Evolutionary conservation across 2,888 invertebrate genomes (phyloP), one percentile per base, ranked within the genome.

Genomic region (Tholera decimalis): DNA sequence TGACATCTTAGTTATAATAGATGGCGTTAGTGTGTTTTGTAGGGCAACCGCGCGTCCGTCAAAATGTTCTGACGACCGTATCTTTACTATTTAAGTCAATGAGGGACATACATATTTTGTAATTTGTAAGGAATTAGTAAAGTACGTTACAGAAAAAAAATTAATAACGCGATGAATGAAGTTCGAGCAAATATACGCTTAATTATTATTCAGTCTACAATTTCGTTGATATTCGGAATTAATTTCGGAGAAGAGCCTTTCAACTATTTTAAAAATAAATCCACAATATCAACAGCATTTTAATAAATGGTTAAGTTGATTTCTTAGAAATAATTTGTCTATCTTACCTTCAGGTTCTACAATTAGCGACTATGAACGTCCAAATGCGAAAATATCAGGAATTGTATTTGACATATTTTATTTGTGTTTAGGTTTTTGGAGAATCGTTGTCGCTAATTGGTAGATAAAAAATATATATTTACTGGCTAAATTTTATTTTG

Each of bases 391-490:
- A n/a, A 39, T 39, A 13, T 18, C 20, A 20, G 1, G 4, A 4
- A 41, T 41, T 41, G 13, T 13, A 5, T 37, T 37, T 18, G n/a
- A 28, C 7, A 5, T 4, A 9, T 3, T 44, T 9, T 24, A n/a
- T 15, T n/a, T 18, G 11, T 6, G 18, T 13, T 47, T 26, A 0
- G 7, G n/a, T 3, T 26, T 46, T 46, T 26, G n/a, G 20, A 44
- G 15, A 26, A 46, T 9, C n/a, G 1, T 46, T 18, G 46, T 9
- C 24, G 9, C 26, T 30, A 26, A 44, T 11, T 35, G 13, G n/a
- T n/a, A n/a, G n/a, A n/a, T n/a, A 33, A 39, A 49, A 57, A 49
- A 18, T 6, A 60, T 20, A 9, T 54, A 62, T 68, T 50, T 41
- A 46, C 41, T 76, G 15, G 18, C 15, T 18, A 6, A 35, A 7